Evolutionary conservation across 2,888 invertebrate genomes (phyloP).

Genomic region (Eupithecia insigniata): DNA sequence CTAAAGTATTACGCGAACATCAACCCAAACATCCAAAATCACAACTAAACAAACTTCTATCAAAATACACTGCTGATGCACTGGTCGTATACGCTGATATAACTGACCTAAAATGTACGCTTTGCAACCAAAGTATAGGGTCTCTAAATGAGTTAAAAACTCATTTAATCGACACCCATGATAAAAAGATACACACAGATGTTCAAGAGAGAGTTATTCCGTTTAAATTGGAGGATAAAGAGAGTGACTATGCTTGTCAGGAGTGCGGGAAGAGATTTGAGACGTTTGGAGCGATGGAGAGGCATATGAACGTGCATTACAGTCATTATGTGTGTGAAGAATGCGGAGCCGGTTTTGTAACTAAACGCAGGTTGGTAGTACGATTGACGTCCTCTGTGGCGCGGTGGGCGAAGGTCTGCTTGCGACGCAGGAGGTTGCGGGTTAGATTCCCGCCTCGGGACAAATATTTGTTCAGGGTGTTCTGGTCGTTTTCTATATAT

Average conservation of each 20-base stretch:
- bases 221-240: slow-evolving; percentile 47
- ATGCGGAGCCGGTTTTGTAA: slow-evolving; percentile 67
- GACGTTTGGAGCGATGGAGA: slow-evolving; percentile 72
- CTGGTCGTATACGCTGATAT: slow-evolving; percentile 56
- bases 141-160: slow-evolving; percentile 48
- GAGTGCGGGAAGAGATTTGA: slow-evolving; percentile 69
- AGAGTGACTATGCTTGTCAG: slow-evolving; percentile 50
- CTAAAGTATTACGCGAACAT: slow-evolving; percentile 47
- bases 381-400: too few relatives aligned
- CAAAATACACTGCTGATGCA: slow-evolving; percentile 48
- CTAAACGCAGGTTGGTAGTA: slow-evolving; percentile 53
- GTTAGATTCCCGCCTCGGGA: too few relatives aligned
- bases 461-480: too few relatives aligned
- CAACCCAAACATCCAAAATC: slow-evolving; percentile 29
- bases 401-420: too few relatives aligned
- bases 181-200: slow-evolving; percentile 48
- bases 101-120: slow-evolving; percentile 51
- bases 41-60: slow-evolving; percentile 43
- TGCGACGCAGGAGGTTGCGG: too few relatives aligned
- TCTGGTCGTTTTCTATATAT: too few relatives aligned
- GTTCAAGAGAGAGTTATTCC: slow-evolving; percentile 54
- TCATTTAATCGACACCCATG: slow-evolving; percentile 49
- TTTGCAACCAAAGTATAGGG: slow-evolving; percentile 45
- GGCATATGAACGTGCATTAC: slow-evolving; percentile 76
- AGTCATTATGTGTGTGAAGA: slow-evolving; percentile 72